Percentiles rank a stretch among this genome's conserved stretches.
phyloP scores from a whole-genome alignment of 2,113 vertebrate species.

The Lophotis ruficrista region DNA sequence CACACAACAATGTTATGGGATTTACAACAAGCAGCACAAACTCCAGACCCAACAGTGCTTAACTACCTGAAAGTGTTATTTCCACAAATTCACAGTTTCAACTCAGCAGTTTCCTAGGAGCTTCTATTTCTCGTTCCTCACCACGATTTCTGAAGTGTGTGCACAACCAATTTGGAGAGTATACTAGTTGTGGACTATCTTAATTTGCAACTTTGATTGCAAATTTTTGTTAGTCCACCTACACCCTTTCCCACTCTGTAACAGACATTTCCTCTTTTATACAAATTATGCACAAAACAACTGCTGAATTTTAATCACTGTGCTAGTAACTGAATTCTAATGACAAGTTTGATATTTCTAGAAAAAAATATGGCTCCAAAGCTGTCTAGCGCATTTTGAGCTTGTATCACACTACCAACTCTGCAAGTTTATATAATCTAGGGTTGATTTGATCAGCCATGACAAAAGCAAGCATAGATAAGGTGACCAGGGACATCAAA shows the following conservation, averaged over 20 bases:
- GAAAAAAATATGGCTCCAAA: not conserved
- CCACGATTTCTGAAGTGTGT: not conserved
- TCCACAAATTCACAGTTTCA: not conserved
- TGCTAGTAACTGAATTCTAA: constrained; percentile 2
- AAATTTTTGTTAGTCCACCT: not conserved
- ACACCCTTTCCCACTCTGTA: not conserved
- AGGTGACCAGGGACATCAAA: not conserved
- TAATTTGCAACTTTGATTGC: not conserved
- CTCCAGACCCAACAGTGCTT: not conserved
- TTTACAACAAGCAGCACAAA: not conserved
- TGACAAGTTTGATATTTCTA: not conserved
- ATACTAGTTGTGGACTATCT: not conserved
- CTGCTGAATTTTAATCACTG: constrained; percentile 25
- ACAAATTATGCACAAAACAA: not conserved
- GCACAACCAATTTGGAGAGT: not conserved
- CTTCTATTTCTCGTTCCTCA: not conserved
- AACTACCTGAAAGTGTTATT: not conserved
- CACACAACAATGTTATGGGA: not conserved
- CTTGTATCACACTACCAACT: not conserved
- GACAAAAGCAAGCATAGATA: not conserved
- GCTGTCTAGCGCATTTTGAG: not conserved
- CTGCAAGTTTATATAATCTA: not conserved
- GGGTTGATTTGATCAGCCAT: not conserved
- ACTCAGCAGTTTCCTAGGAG: not conserved
- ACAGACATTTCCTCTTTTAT: not conserved